Percentiles rank a stretch among this genome's conserved stretches.
Evolutionary conservation across 2,113 vertebrate species (phyloP).

Genomic region (Gymnogyps californianus): DNA sequence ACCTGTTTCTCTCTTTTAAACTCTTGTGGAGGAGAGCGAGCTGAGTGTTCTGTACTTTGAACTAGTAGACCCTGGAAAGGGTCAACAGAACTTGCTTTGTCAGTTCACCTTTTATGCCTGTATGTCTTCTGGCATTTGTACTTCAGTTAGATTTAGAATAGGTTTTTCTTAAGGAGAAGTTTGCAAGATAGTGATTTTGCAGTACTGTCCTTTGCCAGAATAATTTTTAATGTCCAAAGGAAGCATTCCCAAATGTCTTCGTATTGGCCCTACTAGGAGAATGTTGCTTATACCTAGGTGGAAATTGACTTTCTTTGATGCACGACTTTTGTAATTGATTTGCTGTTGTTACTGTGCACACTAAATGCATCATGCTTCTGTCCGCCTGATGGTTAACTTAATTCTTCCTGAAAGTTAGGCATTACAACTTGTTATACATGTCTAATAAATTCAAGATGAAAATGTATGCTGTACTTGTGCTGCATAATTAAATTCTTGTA

Average conservation of each 20-base stretch:
- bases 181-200: not conserved
- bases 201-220: not conserved
- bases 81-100: not conserved
- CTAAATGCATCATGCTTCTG: not conserved
- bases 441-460: not conserved
- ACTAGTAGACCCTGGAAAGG: not conserved
- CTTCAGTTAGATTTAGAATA: not conserved
- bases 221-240: not conserved
- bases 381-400: not conserved
- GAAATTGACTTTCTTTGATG: not conserved
- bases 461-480: not conserved
- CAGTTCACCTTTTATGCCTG: not conserved
- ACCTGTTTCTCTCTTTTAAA: not conserved
- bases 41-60: not conserved
- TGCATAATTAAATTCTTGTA: not conserved
- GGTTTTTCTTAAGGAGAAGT: not conserved
- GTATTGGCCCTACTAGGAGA: not conserved
- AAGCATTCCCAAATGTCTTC: not conserved
- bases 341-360: not conserved
- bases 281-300: not conserved
- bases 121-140: not conserved
- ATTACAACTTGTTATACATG: accelerated
- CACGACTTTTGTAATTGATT: not conserved
- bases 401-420: not conserved
- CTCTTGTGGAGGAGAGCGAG: not conserved